Base-by-base conservation (phyloP, 1,140 invertebrate species). In the Rhopalosiphum maidis region DNA sequence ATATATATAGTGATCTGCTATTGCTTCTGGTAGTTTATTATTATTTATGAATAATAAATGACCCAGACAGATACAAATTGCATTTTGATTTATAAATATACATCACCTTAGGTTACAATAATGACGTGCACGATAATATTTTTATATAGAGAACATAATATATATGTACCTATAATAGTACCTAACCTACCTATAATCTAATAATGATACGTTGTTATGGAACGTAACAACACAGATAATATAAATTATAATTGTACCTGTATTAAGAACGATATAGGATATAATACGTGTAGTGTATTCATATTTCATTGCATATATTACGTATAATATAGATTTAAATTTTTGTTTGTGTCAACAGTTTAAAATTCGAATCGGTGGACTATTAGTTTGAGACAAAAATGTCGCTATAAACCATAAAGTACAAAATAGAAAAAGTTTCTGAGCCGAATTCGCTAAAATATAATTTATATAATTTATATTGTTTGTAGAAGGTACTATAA, bases 141-240 rank as follows among this genome's bases (percentile, higher is more conserved):
- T 37, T 86, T 86, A 86, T 86, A 41, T 18, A 86, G 83, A 86
- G 41, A 43, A 41, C 41, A 83, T 83, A 83, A 83, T 82, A 82
- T 15, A 35, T 23, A 41, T 83, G 22, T 22, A 83, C 37, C 37
- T 23, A 37, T 18, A 51, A 51, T 51, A 51, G 48, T 51, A 51
- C 48, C 46, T 46, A 23, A 23, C 23, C 37, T 86, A 86, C 37
- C 8, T 41, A 51, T 86, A 41, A 86, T 41, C 83, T 41, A 86
- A 41, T 30, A 43, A 43, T 41, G 22, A 86, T 86, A 86, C 41
- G 37, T 25, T 43, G 41, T 86, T 86, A 15, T 83, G n/a, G 83
- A 86, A 86, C 43, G 83, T 86, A 51, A 86, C 41, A 86, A 2
- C 83, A 86, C 83, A 43, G 9, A 86, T 86, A 25, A 8, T 37